Conservation (phyloP, 2,113 vertebrate genomes). For the Myiopsitta monachus region DNA sequence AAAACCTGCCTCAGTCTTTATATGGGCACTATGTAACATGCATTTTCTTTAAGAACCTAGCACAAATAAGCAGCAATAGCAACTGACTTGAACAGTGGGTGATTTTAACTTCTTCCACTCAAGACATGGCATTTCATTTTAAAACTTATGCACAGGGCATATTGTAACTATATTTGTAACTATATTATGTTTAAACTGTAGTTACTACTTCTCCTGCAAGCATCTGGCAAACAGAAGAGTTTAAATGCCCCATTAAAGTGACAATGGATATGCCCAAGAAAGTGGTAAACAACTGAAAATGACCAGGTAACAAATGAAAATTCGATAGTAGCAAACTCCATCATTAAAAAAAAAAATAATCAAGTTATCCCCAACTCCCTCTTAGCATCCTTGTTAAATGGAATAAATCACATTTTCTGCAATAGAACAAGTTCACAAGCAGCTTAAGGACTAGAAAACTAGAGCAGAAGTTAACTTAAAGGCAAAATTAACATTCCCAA, state of each 20-base stretch:
- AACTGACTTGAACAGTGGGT: background rate
- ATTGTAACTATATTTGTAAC: conserved; percentile 7
- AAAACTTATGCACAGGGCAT: background rate
- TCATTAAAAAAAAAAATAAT: conserved; percentile 29
- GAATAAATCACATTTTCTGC: background rate
- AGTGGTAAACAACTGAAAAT: background rate
- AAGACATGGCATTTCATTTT: background rate
- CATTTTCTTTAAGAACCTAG: background rate
- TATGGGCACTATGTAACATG: background rate
- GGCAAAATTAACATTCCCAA: background rate
- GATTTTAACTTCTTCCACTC: background rate
- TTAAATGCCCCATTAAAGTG: conserved; percentile 1
- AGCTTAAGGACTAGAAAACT: background rate
- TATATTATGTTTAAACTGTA: conserved; percentile 6
- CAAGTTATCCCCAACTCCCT: background rate
- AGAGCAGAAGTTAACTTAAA: background rate
- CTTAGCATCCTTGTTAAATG: background rate
- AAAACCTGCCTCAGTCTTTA: background rate
- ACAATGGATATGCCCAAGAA: background rate
- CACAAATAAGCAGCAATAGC: background rate
- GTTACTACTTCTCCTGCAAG: conserved; percentile 20
- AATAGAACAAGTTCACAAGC: background rate
- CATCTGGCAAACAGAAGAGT: conserved; percentile 13
- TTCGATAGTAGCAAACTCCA: background rate
- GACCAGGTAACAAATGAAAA: background rate